phyloP scores from a whole-genome alignment of 2,113 vertebrate genomes.

The Tor tambroides region DNA sequence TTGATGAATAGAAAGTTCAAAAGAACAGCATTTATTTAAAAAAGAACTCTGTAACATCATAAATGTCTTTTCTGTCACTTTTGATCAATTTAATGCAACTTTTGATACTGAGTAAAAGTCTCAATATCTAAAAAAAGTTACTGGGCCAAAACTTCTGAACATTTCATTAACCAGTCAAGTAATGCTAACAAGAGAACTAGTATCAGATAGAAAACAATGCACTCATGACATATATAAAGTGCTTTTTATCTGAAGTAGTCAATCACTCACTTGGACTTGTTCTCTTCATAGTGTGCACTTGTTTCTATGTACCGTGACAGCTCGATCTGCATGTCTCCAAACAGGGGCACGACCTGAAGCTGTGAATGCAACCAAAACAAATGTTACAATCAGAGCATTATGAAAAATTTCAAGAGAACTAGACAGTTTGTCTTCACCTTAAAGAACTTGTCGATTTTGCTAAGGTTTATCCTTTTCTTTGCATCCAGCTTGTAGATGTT shows the following conservation, averaged over 20 bases:
- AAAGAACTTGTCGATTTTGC: constrained; percentile 99
- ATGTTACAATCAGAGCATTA: neutral
- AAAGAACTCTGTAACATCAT: no score
- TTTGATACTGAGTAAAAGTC: no score
- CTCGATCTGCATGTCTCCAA: constrained; percentile 99
- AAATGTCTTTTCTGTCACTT: neutral
- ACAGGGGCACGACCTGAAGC: constrained; percentile 98
- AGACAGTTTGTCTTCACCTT: constrained; percentile 80
- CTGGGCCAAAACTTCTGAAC: no score
- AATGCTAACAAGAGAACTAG: neutral
- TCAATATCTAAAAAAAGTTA: neutral
- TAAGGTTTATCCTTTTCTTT: constrained; percentile 99
- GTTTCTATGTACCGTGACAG: constrained; percentile 99
- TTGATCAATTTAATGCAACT: no score
- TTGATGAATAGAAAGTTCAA: no score
- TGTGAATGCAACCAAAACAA: constrained; percentile 70
- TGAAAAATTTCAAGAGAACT: neutral
- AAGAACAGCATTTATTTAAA: no score
- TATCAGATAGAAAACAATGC: neutral
- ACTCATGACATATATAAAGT: neutral
- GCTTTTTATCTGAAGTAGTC: neutral
- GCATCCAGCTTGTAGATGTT: constrained; percentile 99
- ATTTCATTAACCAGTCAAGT: neutral
- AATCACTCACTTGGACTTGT: constrained; percentile 96
- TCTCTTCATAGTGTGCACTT: constrained; percentile 99